These are phyloP conservation scores for Elgonia sp. DNA, from an alignment of 2,888 invertebrate species.

Conservation along the genomic window DNA sequence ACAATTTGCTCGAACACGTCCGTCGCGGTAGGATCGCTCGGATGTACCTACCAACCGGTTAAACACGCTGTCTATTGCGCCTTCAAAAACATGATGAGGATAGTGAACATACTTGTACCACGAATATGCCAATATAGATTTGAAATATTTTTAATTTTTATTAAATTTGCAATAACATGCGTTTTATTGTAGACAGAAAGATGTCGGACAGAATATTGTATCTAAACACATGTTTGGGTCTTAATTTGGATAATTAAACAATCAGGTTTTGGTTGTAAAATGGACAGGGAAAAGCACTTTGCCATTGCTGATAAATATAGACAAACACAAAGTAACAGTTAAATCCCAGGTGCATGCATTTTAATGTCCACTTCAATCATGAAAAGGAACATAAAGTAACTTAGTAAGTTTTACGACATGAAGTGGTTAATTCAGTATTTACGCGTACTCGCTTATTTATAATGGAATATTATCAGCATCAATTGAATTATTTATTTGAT, in stretches of 20 bases:
- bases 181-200: not conserved
- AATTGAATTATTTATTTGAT: constrained; percentile 47
- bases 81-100: constrained; percentile 75
- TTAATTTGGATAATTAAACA: constrained; percentile 55
- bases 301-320: constrained; percentile 45
- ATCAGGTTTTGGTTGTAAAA: constrained; percentile 34
- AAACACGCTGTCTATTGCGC: constrained; percentile 79
- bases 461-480: constrained; percentile 16
- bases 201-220: constrained; percentile 26
- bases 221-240: constrained; percentile 39
- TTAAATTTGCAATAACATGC: constrained; percentile 1
- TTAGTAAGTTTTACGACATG: constrained; percentile 39
- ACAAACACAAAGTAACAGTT: constrained; percentile 56
- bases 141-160: constrained; percentile 49
- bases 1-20: constrained; percentile 85
- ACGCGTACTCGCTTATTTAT: constrained; percentile 32
- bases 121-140: constrained; percentile 34
- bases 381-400: constrained; percentile 43
- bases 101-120: constrained; percentile 65
- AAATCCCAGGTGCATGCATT: constrained; percentile 48
- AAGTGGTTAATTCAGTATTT: constrained; percentile 46
- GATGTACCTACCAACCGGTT: constrained; percentile 80
- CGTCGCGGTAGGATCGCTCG: constrained; percentile 82
- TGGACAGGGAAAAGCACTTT: constrained; percentile 34
- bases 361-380: constrained; percentile 56